Percentiles rank a stretch among this genome's conserved stretches.
Evolutionary conservation across 2,888 invertebrate species (phyloP).

Genomic region (Carpatolechia fugitivella): DNA sequence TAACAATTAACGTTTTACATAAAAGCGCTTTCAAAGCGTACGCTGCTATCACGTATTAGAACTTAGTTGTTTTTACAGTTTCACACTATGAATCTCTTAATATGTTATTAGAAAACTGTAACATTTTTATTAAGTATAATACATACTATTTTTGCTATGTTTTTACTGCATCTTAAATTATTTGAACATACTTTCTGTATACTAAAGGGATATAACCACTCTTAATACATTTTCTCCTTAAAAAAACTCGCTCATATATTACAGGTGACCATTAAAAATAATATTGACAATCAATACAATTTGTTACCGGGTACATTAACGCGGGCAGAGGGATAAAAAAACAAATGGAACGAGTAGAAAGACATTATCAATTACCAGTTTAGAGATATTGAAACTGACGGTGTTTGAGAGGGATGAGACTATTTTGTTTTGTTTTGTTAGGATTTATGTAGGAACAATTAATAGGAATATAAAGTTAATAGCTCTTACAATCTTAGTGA

Average conservation of each 20-base stretch:
- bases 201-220: conserved; percentile 20
- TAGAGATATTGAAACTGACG: conserved; percentile 11
- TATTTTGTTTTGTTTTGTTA: neutral
- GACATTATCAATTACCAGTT: conserved; percentile 23
- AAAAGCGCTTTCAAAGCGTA: neutral
- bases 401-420: neutral
- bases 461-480: neutral
- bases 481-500: too few species aligned
- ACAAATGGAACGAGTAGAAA: neutral
- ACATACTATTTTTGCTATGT: too few species aligned
- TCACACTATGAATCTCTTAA: too few species aligned
- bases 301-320: conserved; percentile 22
- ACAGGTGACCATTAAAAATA: conserved; percentile 29
- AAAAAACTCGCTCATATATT: conserved; percentile 17
- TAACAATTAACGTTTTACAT: conserved; percentile 9
- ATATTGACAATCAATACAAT: conserved; percentile 34
- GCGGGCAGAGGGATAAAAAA: conserved; percentile 17
- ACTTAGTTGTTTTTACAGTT: neutral
- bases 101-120: too few species aligned
- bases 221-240: conserved; percentile 15
- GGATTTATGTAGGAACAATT: neutral
- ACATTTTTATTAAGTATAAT: too few species aligned
- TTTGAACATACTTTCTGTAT: too few species aligned
- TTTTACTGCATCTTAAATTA: too few species aligned
- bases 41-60: conserved; percentile 1